These are phyloP conservation scores for Clitarchus hookeri DNA, from an alignment of 2,888 invertebrate species.

Conservation along the genomic window DNA sequence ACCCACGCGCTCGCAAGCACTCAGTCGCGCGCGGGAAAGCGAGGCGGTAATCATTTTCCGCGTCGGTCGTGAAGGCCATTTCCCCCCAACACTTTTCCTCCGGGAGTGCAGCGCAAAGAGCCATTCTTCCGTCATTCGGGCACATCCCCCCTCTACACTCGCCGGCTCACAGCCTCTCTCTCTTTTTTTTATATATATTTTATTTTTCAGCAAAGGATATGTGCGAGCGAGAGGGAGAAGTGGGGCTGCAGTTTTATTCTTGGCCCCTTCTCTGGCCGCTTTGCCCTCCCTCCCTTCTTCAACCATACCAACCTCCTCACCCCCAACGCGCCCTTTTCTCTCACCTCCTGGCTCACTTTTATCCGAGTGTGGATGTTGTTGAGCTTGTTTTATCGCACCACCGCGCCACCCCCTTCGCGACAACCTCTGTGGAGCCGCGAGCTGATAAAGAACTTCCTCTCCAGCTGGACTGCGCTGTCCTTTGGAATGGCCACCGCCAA, in stretches of 20 bases:
- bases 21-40: not conserved
- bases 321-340: not conserved
- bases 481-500: no score
- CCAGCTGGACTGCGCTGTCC: not conserved
- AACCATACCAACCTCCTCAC: not conserved
- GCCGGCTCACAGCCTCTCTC: no score
- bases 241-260: not conserved
- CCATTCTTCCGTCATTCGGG: not conserved
- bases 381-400: not conserved
- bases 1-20: not conserved
- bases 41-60: not conserved
- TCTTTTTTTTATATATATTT: not conserved
- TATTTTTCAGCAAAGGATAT: not conserved
- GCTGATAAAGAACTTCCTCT: slow-evolving; percentile 14
- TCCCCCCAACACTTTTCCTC: not conserved
- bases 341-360: not conserved
- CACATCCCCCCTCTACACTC: not conserved
- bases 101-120: not conserved
- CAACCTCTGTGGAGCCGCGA: no score
- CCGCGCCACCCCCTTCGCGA: no score
- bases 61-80: not conserved
- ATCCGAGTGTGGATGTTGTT: slow-evolving; percentile 7
- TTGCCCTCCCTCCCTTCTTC: not conserved
- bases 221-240: not conserved
- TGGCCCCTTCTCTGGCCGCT: not conserved